phyloP scores from a whole-genome alignment of 2,888 invertebrate genomes.

The Agrotis exclamationis region DNA sequence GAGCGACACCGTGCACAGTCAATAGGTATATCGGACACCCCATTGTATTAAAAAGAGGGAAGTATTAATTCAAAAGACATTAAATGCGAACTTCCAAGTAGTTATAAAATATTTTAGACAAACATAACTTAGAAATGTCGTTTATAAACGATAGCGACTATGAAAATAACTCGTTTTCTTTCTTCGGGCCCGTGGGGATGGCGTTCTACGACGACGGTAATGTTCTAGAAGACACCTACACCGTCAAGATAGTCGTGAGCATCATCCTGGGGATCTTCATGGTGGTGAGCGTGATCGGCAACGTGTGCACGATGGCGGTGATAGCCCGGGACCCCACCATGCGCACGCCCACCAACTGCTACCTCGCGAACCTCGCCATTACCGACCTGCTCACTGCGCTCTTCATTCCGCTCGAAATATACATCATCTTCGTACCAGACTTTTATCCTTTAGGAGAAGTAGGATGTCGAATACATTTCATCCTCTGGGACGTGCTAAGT shows the following conservation, averaged over 20 bases:
- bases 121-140: constrained; percentile 48
- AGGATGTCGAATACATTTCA: constrained; percentile 94
- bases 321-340: constrained; percentile 94
- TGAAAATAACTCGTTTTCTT: constrained; percentile 78
- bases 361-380: constrained; percentile 94
- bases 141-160: constrained; percentile 67
- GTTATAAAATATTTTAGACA: constrained; percentile 3
- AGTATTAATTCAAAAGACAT: constrained; percentile 2
- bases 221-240: constrained; percentile 71
- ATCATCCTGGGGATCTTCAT: constrained; percentile 92
- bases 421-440: constrained; percentile 94
- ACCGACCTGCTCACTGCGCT: constrained; percentile 94
- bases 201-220: constrained; percentile 73
- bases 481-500: constrained; percentile 95
- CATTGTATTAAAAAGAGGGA: constrained; percentile 8
- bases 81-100: not conserved
- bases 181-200: constrained; percentile 81
- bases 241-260: constrained; percentile 89
- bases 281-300: constrained; percentile 93
- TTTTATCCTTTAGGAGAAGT: constrained; percentile 94
- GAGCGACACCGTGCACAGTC: constrained; percentile 60
- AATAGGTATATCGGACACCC: constrained; percentile 24
- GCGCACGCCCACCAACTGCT: constrained; percentile 96
- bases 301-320: constrained; percentile 94
- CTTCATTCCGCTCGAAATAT: constrained; percentile 95